Evolutionary conservation across 2,888 invertebrate genomes (phyloP).

Genomic region (Standfussiana lucernea): DNA sequence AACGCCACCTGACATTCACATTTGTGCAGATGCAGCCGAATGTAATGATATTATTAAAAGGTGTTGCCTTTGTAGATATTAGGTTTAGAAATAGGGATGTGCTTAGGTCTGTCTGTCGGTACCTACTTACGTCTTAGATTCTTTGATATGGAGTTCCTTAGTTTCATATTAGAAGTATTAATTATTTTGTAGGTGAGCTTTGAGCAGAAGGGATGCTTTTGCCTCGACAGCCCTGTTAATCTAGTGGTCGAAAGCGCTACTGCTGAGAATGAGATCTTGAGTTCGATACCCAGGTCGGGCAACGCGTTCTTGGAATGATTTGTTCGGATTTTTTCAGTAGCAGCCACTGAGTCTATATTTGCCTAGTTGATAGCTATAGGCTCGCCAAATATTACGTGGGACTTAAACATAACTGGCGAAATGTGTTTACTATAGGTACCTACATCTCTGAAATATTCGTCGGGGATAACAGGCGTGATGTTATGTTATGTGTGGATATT

Average conservation of each 20-base stretch:
- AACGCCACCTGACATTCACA: slow-evolving; percentile 61
- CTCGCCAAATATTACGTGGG: background rate
- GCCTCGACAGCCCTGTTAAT: too few relatives aligned
- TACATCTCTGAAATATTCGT: background rate
- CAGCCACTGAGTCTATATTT: too few relatives aligned
- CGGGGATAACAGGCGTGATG: background rate
- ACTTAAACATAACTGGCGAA: background rate
- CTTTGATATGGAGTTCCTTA: background rate
- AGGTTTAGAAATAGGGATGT: background rate
- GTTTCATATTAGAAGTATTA: background rate
- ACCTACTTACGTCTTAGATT: background rate
- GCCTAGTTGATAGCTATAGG: too few relatives aligned
- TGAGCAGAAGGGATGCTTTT: too few relatives aligned
- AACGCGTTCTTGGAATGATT: background rate
- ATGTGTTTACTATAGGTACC: background rate
- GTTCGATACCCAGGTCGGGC: too few relatives aligned
- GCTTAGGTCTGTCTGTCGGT: background rate
- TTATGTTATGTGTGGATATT: background rate
- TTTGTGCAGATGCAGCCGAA: slow-evolving; percentile 59
- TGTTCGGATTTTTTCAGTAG: too few relatives aligned
- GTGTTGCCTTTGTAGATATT: slow-evolving; percentile 19
- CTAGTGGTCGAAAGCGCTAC: background rate
- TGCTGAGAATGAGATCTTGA: background rate
- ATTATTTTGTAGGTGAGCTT: too few relatives aligned
- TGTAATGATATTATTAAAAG: slow-evolving; percentile 41